Base-by-base conservation (phyloP, 2,113 vertebrate species). In the Rhea pennata region DNA sequence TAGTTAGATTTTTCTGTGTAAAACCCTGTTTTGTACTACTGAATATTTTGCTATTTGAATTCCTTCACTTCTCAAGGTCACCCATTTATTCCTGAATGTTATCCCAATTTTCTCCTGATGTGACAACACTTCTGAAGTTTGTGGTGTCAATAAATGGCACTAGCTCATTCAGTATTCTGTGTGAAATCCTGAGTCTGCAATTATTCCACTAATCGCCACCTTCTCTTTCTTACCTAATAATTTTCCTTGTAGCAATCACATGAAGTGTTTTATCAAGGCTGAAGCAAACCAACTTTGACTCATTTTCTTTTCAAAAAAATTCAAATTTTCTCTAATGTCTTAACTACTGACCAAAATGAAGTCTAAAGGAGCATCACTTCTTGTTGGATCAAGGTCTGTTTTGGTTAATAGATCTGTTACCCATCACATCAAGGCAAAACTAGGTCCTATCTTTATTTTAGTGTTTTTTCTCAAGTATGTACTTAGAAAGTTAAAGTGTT, bases 121-220 rank as follows among this genome's bases (percentile, higher is more conserved):
- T 72, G 72, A 87, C 50, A 81, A 42, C 0, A 0, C 21, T 42
- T 82, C 77, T 85, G 5, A 85, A 73, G 44, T 92, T 83, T 83
- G 67, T 85, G 62, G 71, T 46, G 62, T 73, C 53, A 48, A 61
- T 64, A 84, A 46, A 58, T 23, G 3, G 2, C 59, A 74, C 67
- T 66, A 84, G 56, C 51, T 87, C 23, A 89, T 95, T 65, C 84
- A 42, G 15, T 81, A 95, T 91, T 93, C 83, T 67, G 3, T 72
- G 27, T 87, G 92, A 93, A 95, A 92, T 48, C 24, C 48, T 33
- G 61, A 84, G 10, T 75, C 39, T 73, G 50, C 92, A 95, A 71
- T 84, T 90, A 93, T 67, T 94, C 76, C 84, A 23, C 56, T 88
- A 92, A 88, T 23, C 19, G 72, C 51, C 24, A 75, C 22, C 46